Evolutionary conservation across 2,888 invertebrate species (phyloP).

Genomic region (Rhodophaea formosa): DNA sequence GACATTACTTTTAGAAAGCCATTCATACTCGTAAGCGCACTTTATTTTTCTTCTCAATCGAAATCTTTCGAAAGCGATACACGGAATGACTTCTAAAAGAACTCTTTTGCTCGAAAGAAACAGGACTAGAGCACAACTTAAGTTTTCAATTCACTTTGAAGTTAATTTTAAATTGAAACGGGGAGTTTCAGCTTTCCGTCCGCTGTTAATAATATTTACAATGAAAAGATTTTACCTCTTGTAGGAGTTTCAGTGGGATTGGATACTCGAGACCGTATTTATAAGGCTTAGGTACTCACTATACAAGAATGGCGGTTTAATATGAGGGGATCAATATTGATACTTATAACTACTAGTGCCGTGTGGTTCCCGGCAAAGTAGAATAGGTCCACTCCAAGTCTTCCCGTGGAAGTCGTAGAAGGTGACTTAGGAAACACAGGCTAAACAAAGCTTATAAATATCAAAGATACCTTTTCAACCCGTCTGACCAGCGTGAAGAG

Average conservation of each 20-base stretch:
- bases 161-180: constrained; percentile 19
- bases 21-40: neutral
- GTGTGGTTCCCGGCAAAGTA: too few species aligned
- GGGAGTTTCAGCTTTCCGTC: constrained; percentile 4
- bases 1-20: neutral
- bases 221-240: constrained; percentile 5
- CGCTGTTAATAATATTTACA: constrained; percentile 14
- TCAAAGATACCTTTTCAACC: too few species aligned
- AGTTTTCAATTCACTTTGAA: constrained; percentile 13
- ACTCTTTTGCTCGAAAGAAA: neutral
- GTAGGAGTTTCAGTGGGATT: constrained; percentile 2
- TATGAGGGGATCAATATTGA: too few species aligned
- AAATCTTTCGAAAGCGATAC: neutral
- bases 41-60: neutral
- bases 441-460: too few species aligned
- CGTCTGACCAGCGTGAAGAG: too few species aligned
- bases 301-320: neutral
- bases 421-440: too few species aligned
- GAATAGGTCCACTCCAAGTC: too few species aligned
- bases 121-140: neutral
- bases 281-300: neutral
- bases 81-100: neutral
- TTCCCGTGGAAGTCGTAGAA: too few species aligned
- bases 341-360: too few species aligned
- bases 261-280: neutral